Evolutionary conservation across 2,888 invertebrate species (phyloP).

Genomic region (Neria commutata): DNA sequence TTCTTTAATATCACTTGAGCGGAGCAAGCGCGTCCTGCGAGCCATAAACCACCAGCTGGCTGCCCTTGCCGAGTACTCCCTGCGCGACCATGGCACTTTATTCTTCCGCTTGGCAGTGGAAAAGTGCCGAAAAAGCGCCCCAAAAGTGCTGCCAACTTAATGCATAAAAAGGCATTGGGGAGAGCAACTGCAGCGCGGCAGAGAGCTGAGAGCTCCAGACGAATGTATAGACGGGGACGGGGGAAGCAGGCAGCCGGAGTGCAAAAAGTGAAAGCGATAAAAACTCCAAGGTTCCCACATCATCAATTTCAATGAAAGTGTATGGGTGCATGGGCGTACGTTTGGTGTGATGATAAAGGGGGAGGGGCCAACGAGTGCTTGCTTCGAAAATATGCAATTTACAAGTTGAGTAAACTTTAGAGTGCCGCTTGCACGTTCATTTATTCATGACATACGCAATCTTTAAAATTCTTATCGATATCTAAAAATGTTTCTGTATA

Average conservation of each 20-base stretch:
- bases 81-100: too few species aligned
- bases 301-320: slow-evolving; percentile 47
- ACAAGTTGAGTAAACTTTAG: too few species aligned
- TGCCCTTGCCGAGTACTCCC: too few species aligned
- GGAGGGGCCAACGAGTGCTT: slow-evolving; percentile 27
- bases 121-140: too few species aligned
- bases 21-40: slow-evolving; percentile 48
- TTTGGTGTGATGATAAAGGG: slow-evolving; percentile 22
- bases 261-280: slow-evolving; percentile 48
- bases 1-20: slow-evolving; percentile 52
- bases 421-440: too few species aligned
- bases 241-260: background rate
- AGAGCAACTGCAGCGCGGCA: slow-evolving; percentile 45
- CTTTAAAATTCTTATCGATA: too few species aligned
- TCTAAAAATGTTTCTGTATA: too few species aligned
- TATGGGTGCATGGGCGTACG: background rate
- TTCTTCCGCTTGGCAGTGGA: too few species aligned
- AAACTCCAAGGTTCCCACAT: slow-evolving; percentile 41
- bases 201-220: slow-evolving; percentile 34
- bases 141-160: background rate
- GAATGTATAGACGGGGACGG: background rate
- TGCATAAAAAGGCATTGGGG: background rate
- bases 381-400: too few species aligned
- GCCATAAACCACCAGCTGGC: too few species aligned
- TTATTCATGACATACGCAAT: too few species aligned